A percentile compares a stretch with the other conserved stretches of the same genome.
Conservation (phyloP, 2,113 vertebrate genomes). For the Pelobates fuscus region DNA sequence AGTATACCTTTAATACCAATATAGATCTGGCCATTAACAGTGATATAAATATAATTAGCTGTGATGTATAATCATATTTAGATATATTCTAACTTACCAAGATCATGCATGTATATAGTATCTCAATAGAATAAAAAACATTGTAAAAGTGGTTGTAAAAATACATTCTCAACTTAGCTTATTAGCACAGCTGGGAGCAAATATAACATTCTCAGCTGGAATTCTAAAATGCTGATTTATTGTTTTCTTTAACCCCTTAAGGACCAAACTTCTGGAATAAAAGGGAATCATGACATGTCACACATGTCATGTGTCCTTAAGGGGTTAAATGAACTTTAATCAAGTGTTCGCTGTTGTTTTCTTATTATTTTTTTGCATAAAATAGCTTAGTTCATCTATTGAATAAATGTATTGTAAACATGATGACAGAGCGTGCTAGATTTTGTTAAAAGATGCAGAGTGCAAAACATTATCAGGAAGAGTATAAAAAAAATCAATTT, state of each 20-base stretch:
- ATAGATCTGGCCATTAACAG: too few relatives aligned
- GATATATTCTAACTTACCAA: too few relatives aligned
- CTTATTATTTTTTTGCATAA: not conserved
- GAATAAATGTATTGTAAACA: not conserved
- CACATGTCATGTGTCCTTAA: too few relatives aligned
- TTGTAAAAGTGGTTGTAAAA: not conserved
- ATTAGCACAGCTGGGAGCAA: not conserved
- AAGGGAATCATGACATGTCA: too few relatives aligned
- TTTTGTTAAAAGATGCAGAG: too few relatives aligned
- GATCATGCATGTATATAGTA: not conserved
- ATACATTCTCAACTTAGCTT: not conserved
- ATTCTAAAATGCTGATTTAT: not conserved
- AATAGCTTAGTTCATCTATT: not conserved
- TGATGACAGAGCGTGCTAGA: not conserved
- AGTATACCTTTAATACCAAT: too few relatives aligned
- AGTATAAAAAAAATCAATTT: too few relatives aligned
- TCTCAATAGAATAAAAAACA: not conserved
- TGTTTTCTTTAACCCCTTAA: not conserved
- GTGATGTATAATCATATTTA: too few relatives aligned
- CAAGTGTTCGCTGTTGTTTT: not conserved
- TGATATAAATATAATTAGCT: too few relatives aligned
- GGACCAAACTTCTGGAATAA: too few relatives aligned
- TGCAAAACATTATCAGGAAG: too few relatives aligned
- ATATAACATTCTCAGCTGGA: not conserved
- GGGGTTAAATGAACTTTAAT: not conserved